Evolutionary conservation across 1,140 invertebrate genomes (phyloP).

Genomic region (Lerema accius): DNA sequence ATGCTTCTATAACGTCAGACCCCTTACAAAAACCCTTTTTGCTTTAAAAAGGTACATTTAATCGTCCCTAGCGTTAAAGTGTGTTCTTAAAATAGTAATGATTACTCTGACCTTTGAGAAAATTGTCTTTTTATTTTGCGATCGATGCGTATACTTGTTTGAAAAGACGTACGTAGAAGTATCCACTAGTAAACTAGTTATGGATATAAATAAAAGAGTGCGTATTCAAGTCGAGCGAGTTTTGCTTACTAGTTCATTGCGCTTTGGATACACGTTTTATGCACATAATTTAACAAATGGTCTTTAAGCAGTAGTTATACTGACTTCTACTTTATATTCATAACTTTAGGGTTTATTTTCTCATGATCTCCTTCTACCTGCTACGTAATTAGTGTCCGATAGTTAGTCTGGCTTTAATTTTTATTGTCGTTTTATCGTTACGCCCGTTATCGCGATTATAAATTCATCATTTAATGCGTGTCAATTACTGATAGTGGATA

Average conservation of each 20-base stretch:
- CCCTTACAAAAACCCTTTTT: no score
- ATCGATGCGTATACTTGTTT: conserved; percentile 6
- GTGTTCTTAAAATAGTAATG: neutral
- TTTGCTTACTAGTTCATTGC: conserved; percentile 23
- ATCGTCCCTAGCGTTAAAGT: neutral
- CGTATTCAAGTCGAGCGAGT: conserved; percentile 22
- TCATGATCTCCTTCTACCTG: neutral
- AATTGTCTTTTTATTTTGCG: conserved; percentile 16
- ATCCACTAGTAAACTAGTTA: conserved; percentile 22
- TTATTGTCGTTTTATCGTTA: conserved; percentile 4
- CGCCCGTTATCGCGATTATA: neutral
- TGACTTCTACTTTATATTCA: neutral
- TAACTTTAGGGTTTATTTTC: neutral
- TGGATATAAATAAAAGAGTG: conserved; percentile 21
- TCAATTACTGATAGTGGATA: neutral
- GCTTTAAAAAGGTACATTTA: neutral
- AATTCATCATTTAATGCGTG: neutral
- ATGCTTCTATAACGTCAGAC: no score
- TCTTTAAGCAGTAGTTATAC: no score
- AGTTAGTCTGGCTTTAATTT: conserved; percentile 1
- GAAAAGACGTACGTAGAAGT: conserved; percentile 18
- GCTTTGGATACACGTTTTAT: conserved; percentile 19
- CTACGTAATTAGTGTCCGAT: neutral
- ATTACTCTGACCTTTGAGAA: conserved; percentile 3
- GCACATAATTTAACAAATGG: conserved; percentile 5